These are phyloP conservation scores for Caenorhabditis doughertyi DNA, from an alignment of 2,888 invertebrate species.

Conservation along the genomic window DNA sequence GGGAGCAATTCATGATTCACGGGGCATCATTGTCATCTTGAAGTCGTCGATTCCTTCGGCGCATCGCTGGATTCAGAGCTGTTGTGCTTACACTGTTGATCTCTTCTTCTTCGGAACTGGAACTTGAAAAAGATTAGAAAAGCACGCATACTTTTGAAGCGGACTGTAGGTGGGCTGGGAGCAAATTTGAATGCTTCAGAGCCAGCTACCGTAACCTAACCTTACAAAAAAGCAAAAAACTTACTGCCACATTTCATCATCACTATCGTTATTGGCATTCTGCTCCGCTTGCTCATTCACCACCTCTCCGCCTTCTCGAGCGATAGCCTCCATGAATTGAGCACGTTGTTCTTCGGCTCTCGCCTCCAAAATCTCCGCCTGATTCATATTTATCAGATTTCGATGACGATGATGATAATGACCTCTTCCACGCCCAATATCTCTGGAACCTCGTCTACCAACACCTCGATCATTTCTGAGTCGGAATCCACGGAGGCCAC, in stretches of 20 bases:
- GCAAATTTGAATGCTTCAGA: too few relatives aligned
- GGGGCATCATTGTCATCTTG: neutral
- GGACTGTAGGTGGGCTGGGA: neutral
- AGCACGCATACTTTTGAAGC: neutral
- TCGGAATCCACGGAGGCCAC: neutral
- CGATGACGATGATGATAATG: neutral
- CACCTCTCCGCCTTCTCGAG: conserved; percentile 8
- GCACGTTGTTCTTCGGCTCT: conserved; percentile 45
- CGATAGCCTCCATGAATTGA: conserved; percentile 39
- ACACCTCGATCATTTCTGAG: neutral
- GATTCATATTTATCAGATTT: neutral
- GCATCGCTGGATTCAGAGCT: conserved; percentile 52
- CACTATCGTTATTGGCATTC: neutral
- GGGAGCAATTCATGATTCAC: too few relatives aligned
- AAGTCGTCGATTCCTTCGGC: conserved; percentile 32
- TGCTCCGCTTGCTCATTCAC: neutral
- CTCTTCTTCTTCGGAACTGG: conserved; percentile 42
- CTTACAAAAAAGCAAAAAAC: neutral
- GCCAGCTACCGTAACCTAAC: neutral
- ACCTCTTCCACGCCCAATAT: neutral
- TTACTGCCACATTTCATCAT: conserved; percentile 14
- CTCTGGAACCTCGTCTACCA: neutral
- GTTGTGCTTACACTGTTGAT: conserved; percentile 52
- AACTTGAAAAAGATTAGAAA: neutral
- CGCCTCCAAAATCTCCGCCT: conserved; percentile 22